A percentile compares a stretch with the other conserved stretches of the same genome.
Evolutionary conservation across 30 jellyfish, hydroid and myxozoan genomes (phyloP).

Genomic region (Hydra vulgaris): DNA sequence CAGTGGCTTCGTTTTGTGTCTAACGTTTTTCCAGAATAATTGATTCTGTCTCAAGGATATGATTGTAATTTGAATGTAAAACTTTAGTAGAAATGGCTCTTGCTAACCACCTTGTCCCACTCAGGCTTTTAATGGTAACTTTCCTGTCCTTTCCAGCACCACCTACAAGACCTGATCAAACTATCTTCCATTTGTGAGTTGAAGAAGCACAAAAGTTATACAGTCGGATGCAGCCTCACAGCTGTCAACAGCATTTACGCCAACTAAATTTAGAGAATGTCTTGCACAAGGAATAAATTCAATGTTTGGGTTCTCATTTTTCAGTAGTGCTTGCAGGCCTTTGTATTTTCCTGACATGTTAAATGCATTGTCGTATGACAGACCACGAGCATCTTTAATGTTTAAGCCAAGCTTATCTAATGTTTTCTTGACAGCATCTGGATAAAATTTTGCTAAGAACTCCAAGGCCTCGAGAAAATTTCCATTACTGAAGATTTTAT

Average conservation of each 20-base stretch:
- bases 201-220: too few species aligned
- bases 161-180: neutral
- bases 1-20: neutral
- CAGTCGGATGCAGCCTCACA: neutral
- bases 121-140: neutral
- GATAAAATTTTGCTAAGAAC: neutral
- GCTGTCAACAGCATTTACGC: neutral
- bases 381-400: too few species aligned
- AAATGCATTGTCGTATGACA: too few species aligned
- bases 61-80: neutral
- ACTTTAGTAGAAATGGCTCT: neutral
- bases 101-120: neutral
- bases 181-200: neutral
- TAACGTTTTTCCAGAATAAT: neutral
- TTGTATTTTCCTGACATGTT: neutral
- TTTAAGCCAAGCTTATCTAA: too few species aligned
- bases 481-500: neutral
- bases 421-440: neutral
- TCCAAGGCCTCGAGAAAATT: neutral
- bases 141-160: neutral
- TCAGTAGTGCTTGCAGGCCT: neutral
- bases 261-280: neutral
- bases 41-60: neutral
- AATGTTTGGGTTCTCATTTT: too few species aligned
- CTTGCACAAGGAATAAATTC: neutral